Percentiles rank a stretch among this genome's conserved stretches.
These are phyloP conservation scores for Muschampia plurimacula DNA, from an alignment of 2,888 invertebrate species.

Conservation along the genomic window DNA sequence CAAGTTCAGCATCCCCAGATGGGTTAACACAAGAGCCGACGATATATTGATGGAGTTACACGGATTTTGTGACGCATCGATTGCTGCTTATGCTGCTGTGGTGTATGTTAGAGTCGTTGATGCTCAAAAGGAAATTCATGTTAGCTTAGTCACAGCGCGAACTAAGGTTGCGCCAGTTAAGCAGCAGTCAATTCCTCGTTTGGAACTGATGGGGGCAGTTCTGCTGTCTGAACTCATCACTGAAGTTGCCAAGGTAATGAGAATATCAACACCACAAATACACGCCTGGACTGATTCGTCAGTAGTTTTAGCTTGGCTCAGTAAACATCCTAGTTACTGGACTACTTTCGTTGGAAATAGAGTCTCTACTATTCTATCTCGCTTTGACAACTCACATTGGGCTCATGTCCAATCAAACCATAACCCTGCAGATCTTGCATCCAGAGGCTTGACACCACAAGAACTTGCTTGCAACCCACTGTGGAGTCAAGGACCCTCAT, in stretches of 20 bases:
- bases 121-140: background rate
- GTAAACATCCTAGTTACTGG: constrained; percentile 3
- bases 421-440: background rate
- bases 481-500: constrained; percentile 7
- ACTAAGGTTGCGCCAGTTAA: constrained; percentile 1
- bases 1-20: background rate
- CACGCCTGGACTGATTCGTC: constrained; percentile 1
- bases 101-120: background rate
- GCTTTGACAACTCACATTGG: constrained; percentile 2
- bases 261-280: background rate
- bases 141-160: background rate
- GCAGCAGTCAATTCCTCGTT: constrained; percentile 2
- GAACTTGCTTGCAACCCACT: background rate
- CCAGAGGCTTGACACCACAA: background rate
- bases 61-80: constrained; percentile 1
- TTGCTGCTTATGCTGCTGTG: background rate
- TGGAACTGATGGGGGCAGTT: constrained; percentile 1
- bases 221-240: background rate
- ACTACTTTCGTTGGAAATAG: background rate
- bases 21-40: background rate
- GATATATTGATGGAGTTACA: background rate
- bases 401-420: background rate
- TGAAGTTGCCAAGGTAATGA: constrained; percentile 1
- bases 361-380: background rate
- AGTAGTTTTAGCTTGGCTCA: constrained; percentile 3